These are phyloP conservation scores for Eumacrocentrus americanus DNA, from an alignment of 2,888 invertebrate genomes.

Conservation along the genomic window DNA sequence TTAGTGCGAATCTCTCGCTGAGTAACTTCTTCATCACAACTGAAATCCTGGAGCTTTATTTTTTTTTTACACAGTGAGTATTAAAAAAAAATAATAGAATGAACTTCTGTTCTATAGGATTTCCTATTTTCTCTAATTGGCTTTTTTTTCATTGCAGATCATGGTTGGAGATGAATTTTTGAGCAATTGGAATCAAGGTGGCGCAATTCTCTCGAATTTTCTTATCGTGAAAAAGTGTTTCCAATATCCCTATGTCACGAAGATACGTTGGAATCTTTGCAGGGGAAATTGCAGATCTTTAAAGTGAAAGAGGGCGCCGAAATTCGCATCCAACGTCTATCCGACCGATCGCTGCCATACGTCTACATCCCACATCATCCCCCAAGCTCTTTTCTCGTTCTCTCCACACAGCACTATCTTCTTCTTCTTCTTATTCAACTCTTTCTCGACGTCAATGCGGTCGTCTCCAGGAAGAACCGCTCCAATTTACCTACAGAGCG, in stretches of 20 bases:
- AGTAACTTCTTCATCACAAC: neutral
- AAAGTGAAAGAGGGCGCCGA: constrained; percentile 32
- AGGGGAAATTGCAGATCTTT: constrained; percentile 22
- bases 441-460: neutral
- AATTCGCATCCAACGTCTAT: constrained; percentile 41
- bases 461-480: constrained; percentile 1
- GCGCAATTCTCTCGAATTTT: constrained; percentile 5
- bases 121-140: neutral
- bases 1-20: neutral
- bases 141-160: neutral
- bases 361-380: constrained; percentile 42
- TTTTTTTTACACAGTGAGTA: too few species aligned
- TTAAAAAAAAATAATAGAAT: neutral
- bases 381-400: constrained; percentile 35
- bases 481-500: constrained; percentile 20
- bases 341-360: constrained; percentile 40
- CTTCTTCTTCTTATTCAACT: constrained; percentile 4
- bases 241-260: constrained; percentile 20
- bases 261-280: constrained; percentile 9
- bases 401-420: constrained; percentile 33
- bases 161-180: neutral
- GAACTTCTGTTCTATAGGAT: too few species aligned
- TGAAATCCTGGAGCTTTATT: too few species aligned
- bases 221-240: constrained; percentile 19
- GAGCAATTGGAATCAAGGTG: constrained; percentile 12